A percentile compares a stretch with the other conserved stretches of the same genome.
phyloP scores from a whole-genome alignment of 1,140 invertebrate genomes.

The Apis florea region DNA sequence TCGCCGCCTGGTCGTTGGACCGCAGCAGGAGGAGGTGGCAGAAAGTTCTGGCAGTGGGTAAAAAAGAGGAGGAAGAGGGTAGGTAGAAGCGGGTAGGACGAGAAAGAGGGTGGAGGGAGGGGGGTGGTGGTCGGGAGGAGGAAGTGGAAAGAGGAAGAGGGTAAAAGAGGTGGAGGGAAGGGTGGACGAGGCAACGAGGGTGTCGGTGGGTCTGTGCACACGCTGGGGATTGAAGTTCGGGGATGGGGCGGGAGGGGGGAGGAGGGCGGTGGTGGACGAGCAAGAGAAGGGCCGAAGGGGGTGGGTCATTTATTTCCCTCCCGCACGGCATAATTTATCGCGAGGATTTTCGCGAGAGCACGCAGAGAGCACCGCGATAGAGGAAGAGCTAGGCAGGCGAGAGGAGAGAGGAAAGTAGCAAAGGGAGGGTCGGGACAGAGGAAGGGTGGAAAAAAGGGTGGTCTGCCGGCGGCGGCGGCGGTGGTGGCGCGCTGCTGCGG shows the following conservation, averaged over 20 bases:
- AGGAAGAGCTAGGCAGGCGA: constrained; percentile 59
- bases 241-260: constrained; percentile 40
- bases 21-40: constrained; percentile 59
- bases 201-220: constrained; percentile 66
- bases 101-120: constrained; percentile 37
- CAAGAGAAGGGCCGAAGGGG: constrained; percentile 72
- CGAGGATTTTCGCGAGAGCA: constrained; percentile 81
- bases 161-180: constrained; percentile 41
- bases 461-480: constrained; percentile 27
- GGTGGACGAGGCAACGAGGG: constrained; percentile 58
- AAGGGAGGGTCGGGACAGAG: constrained; percentile 45
- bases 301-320: constrained; percentile 80
- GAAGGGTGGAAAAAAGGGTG: constrained; percentile 60
- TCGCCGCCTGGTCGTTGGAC: constrained; percentile 71
- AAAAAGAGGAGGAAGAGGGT: constrained; percentile 41
- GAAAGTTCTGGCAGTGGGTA: constrained; percentile 43
- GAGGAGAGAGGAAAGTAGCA: constrained; percentile 56
- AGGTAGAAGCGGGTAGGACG: constrained; percentile 36
- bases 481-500: constrained; percentile 52
- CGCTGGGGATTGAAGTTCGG: constrained; percentile 71
- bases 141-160: constrained; percentile 65
- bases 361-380: constrained; percentile 72
- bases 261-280: constrained; percentile 31
- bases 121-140: constrained; percentile 61
- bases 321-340: constrained; percentile 80